These are phyloP conservation scores for Brachionus angularis DNA, from an alignment of 1,140 invertebrate species.

Conservation along the genomic window DNA sequence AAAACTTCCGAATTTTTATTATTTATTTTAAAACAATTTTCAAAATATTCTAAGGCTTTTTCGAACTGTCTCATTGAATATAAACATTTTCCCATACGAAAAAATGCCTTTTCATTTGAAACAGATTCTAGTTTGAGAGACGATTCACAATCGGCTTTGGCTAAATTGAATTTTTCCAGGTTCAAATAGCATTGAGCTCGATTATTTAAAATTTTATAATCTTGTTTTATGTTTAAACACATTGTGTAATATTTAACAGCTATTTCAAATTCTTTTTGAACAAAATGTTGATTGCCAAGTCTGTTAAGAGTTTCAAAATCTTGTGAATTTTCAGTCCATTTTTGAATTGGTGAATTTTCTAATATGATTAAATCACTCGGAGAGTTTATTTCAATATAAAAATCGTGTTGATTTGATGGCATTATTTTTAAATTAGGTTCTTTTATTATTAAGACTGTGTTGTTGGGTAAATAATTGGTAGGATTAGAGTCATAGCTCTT, in stretches of 20 bases:
- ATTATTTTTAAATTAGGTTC: background rate
- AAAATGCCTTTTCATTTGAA: constrained; percentile 29
- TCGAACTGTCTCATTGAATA: constrained; percentile 21
- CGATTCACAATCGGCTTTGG: background rate
- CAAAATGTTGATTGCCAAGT: constrained; percentile 21
- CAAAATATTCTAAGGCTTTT: background rate
- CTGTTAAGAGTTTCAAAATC: background rate
- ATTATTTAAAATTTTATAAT: background rate
- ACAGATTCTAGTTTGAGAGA: background rate
- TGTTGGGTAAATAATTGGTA: background rate
- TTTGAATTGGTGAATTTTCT: background rate
- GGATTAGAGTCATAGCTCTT: too few relatives aligned
- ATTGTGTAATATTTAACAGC: constrained; percentile 2
- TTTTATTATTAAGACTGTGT: background rate
- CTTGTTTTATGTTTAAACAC: background rate
- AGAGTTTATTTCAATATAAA: background rate
- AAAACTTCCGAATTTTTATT: background rate
- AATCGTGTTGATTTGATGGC: background rate
- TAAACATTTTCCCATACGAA: background rate
- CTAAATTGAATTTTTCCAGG: background rate
- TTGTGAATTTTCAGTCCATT: background rate
- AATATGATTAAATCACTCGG: background rate
- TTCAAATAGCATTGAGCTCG: background rate
- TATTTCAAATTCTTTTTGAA: constrained; percentile 6
- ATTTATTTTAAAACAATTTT: constrained; percentile 19